Base-by-base conservation (phyloP, 2,113 vertebrate genomes). In the Phyllostomus discolor region DNA sequence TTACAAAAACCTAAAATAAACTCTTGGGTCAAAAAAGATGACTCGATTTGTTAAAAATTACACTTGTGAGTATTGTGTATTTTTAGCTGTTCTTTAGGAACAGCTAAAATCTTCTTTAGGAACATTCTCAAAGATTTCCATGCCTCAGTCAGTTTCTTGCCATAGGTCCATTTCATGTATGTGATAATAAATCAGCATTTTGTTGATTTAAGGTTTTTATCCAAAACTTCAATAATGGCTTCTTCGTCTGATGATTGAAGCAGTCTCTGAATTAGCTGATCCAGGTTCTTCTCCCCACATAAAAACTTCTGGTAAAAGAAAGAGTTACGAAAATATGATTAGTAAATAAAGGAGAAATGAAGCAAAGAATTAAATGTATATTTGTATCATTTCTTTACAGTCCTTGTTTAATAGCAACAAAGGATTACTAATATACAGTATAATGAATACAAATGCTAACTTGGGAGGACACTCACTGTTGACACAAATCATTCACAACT, bases 271-370 rank as follows among this genome's bases (percentile, higher is more conserved):
- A 99, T 99, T 54, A 99, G 96, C 22, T 99, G 98, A 90, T 99
- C 98, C 70, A 99, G 98, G 3, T 91, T 97, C 69, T 99, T 99
- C 24, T 98, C 99, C 67, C 99, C 99, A 96, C 90, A 98, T 95
- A 99, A 98, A 96, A 99, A 99, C 97, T 99, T 99, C 99, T 99
- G 80, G 5, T 10, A 33, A 97, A 80, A 95, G 59, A 95, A 9
- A 48, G 0, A 93, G 57, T 70, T 88, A 92, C 38, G 41, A 90
- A 95, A 80, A 85, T 24, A 46, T 72, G 41, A 66, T 85, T 54
- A 92, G 52, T 70, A 95, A 95, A 62, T 75, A 78, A 84, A 90
- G 85, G 9, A 73, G 28, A 88, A 88, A 72, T 10, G 64, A 84
- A 95, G 50, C 8, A 79, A 88, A 92, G 10, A 70, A 66, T 54